Conservation (phyloP, 2,888 invertebrate genomes). For the Phyllotreta striolata region DNA sequence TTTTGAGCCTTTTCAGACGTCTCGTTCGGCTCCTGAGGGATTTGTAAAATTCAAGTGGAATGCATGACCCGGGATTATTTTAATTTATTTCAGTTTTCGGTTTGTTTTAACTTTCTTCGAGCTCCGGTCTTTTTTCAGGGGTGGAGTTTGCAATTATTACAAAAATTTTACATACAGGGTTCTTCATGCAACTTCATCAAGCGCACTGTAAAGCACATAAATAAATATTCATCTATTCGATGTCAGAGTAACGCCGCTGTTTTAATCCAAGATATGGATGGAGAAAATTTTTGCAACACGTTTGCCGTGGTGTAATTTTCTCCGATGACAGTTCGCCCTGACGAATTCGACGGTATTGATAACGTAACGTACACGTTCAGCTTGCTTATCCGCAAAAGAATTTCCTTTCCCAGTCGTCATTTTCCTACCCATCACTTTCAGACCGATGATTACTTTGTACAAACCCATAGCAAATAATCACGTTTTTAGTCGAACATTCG, state of each 20-base stretch:
- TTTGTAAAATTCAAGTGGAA: slow-evolving; percentile 33
- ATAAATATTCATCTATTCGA: not conserved
- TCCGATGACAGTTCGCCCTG: slow-evolving; percentile 15
- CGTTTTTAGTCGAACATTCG: too few relatives aligned
- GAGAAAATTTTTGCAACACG: slow-evolving; percentile 6
- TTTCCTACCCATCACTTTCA: slow-evolving; percentile 13
- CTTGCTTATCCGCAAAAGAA: not conserved
- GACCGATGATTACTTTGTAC: slow-evolving; percentile 3
- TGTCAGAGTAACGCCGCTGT: slow-evolving; percentile 4
- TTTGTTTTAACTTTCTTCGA: slow-evolving; percentile 25
- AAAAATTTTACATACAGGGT: too few relatives aligned
- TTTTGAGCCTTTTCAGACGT: slow-evolving; percentile 33
- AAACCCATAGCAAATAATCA: not conserved
- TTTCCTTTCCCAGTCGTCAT: slow-evolving; percentile 9
- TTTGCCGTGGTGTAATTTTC: slow-evolving; percentile 11
- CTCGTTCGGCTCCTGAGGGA: slow-evolving; percentile 23
- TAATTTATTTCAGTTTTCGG: slow-evolving; percentile 32
- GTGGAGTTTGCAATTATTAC: not conserved
- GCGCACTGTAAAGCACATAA: not conserved
- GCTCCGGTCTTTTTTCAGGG: not conserved
- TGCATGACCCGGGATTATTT: slow-evolving; percentile 31
- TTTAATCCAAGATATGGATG: not conserved
- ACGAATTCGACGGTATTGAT: slow-evolving; percentile 15
- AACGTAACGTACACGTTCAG: slow-evolving; percentile 2
- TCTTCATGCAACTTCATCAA: too few relatives aligned